These are phyloP conservation scores for Fregetta grallaria DNA, from an alignment of 2,113 vertebrate species.

Conservation along the genomic window DNA sequence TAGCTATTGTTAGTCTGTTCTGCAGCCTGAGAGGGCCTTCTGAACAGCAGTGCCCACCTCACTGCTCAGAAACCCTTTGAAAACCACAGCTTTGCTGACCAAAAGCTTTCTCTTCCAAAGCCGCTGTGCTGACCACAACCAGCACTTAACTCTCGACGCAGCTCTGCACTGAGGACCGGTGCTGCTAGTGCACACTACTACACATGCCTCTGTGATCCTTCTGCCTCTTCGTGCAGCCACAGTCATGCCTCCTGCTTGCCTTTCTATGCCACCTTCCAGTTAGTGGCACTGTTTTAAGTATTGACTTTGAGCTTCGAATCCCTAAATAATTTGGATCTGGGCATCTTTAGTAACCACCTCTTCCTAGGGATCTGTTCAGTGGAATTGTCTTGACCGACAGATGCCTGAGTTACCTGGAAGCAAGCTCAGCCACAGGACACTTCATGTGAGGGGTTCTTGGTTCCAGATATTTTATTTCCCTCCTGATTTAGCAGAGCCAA, in stretches of 20 bases:
- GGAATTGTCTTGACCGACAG: background rate
- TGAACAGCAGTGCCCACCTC: background rate
- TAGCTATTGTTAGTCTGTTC: background rate
- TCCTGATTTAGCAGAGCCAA: background rate
- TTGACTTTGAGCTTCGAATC: background rate
- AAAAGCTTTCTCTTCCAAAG: background rate
- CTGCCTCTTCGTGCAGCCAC: background rate
- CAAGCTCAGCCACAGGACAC: background rate
- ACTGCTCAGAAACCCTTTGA: background rate
- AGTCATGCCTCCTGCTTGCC: background rate
- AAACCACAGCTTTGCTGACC: background rate
- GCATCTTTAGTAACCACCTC: background rate
- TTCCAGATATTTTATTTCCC: background rate
- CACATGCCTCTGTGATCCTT: background rate
- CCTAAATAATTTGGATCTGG: background rate
- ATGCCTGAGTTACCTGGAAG: background rate
- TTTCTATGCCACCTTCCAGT: background rate
- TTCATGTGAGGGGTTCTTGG: background rate
- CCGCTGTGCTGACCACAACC: background rate
- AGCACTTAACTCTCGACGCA: background rate
- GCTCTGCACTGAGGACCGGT: rapidly evolving
- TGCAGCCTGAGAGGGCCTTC: background rate
- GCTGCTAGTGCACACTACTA: rapidly evolving
- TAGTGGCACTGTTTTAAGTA: background rate
- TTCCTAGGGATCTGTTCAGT: background rate